Conservation (phyloP, 1,140 invertebrate species). For the Plectrocnemia conspersa region DNA sequence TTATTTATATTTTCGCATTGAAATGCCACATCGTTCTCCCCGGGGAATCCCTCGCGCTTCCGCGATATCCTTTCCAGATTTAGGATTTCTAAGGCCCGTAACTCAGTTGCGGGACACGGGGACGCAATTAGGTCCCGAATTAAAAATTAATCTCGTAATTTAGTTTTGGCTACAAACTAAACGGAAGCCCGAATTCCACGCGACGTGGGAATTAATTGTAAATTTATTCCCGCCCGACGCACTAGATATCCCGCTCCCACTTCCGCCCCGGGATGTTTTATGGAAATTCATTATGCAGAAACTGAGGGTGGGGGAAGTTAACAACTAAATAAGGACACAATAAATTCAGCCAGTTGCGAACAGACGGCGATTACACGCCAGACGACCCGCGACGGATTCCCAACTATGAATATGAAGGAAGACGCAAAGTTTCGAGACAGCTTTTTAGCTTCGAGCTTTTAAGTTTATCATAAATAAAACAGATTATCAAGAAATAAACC, state of each 20-base stretch:
- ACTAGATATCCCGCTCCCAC: slow-evolving; percentile 4
- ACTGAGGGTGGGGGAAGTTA: slow-evolving; percentile 24
- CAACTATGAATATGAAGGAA: too few relatives aligned
- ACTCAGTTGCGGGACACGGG: too few relatives aligned
- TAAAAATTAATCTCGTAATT: slow-evolving; percentile 24
- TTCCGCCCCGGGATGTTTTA: slow-evolving; percentile 21
- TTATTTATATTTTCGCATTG: too few relatives aligned
- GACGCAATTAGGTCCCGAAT: slow-evolving; percentile 19
- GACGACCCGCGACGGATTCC: background rate
- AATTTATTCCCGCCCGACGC: slow-evolving; percentile 31
- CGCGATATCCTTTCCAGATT: too few relatives aligned
- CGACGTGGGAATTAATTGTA: slow-evolving; percentile 30
- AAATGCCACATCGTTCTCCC: too few relatives aligned
- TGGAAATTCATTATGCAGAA: slow-evolving; percentile 34
- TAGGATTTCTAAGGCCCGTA: too few relatives aligned
- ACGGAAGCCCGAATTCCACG: slow-evolving; percentile 27
- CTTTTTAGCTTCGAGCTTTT: too few relatives aligned
- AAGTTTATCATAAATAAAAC: too few relatives aligned
- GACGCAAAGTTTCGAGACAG: too few relatives aligned
- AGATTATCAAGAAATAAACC: too few relatives aligned
- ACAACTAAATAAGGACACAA: slow-evolving; percentile 33
- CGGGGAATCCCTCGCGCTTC: too few relatives aligned
- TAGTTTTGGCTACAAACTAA: slow-evolving; percentile 21
- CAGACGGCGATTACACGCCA: slow-evolving; percentile 14
- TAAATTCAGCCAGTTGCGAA: slow-evolving; percentile 23